phyloP scores from a whole-genome alignment of 2,888 invertebrate genomes.

The Heliconius charithonia region DNA sequence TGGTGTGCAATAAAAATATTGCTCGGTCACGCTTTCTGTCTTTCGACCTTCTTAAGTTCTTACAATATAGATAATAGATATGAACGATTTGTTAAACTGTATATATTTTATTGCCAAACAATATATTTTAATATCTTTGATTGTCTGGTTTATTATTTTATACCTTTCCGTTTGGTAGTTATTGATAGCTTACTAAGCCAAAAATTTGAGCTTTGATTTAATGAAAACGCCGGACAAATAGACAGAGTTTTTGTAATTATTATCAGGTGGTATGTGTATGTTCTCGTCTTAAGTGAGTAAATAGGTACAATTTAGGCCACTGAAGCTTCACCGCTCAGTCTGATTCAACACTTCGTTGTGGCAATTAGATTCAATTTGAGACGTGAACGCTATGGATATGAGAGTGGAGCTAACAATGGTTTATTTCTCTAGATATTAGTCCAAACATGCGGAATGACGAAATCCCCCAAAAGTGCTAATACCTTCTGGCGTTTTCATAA shows the following conservation, averaged over 20 bases:
- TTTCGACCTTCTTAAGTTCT: constrained; percentile 57
- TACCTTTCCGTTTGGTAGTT: too few relatives aligned
- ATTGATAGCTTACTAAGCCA: too few relatives aligned
- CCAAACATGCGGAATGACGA: constrained; percentile 49
- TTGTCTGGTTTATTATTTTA: not conserved
- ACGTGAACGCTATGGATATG: constrained; percentile 70
- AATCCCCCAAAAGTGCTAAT: constrained; percentile 48
- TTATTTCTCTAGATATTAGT: constrained; percentile 65
- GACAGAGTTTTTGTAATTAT: constrained; percentile 52
- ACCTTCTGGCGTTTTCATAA: constrained; percentile 44
- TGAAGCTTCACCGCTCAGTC: constrained; percentile 63
- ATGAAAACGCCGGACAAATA: not conserved
- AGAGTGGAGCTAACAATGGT: constrained; percentile 68
- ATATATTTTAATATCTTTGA: constrained; percentile 5
- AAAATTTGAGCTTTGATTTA: not conserved
- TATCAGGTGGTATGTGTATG: constrained; percentile 79
- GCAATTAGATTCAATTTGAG: constrained; percentile 82
- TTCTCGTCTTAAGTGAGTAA: constrained; percentile 77
- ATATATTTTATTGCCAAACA: constrained; percentile 27
- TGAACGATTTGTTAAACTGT: constrained; percentile 31
- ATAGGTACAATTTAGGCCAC: constrained; percentile 79
- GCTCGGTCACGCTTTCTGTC: constrained; percentile 70
- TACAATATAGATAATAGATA: constrained; percentile 42
- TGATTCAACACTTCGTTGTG: constrained; percentile 82
- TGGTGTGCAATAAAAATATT: constrained; percentile 75